phyloP scores from a whole-genome alignment of 1,140 invertebrate species.

The Cydia strobilella region DNA sequence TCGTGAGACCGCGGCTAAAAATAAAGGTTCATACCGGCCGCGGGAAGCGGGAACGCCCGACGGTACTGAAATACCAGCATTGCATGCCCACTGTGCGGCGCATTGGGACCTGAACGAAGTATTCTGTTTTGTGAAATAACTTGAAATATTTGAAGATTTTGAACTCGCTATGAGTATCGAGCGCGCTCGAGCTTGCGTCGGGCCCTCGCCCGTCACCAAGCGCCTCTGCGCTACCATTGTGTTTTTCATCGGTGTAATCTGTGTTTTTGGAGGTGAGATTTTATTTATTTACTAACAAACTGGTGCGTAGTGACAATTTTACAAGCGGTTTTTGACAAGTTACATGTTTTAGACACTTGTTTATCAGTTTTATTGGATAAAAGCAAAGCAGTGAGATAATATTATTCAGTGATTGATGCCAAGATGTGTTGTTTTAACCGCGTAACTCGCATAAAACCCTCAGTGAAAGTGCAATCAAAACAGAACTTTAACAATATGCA shows the following conservation, averaged over 20 bases:
- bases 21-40: constrained; percentile 52
- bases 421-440: background rate
- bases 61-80: constrained; percentile 18
- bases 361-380: constrained; percentile 9
- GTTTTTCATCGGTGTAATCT: constrained; percentile 64
- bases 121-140: background rate
- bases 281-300: constrained; percentile 46
- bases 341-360: background rate
- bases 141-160: background rate
- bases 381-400: background rate
- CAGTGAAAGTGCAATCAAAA: background rate
- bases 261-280: constrained; percentile 67
- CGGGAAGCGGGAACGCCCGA: constrained; percentile 33
- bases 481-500: background rate
- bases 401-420: constrained; percentile 23
- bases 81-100: background rate
- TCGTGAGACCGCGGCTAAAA: constrained; percentile 50
- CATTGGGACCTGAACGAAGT: constrained; percentile 3
- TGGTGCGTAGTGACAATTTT: constrained; percentile 1
- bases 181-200: constrained; percentile 49
- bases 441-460: background rate
- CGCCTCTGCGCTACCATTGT: constrained; percentile 64
- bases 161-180: constrained; percentile 53
- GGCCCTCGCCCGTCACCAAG: constrained; percentile 61
- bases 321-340: background rate